Conservation (phyloP, 2,797 vertebrate species). For the Lepilemur septentrionalis region DNA sequence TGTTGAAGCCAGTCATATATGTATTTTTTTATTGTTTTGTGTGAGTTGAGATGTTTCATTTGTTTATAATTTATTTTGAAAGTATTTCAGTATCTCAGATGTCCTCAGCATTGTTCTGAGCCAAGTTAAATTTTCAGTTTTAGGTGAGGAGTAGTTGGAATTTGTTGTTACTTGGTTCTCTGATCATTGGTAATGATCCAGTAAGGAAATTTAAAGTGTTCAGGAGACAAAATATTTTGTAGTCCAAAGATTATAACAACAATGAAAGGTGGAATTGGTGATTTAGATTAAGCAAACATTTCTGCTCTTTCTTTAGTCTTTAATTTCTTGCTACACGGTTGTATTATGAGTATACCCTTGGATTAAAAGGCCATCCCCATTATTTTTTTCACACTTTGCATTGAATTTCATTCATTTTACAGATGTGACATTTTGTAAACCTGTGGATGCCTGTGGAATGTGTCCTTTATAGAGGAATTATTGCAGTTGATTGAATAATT, state of each 20-base stretch:
- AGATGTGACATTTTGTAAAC: neutral
- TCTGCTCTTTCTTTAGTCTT: neutral
- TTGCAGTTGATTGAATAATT: constrained; percentile 28
- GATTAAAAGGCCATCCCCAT: neutral
- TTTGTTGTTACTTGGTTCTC: neutral
- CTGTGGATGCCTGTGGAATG: neutral
- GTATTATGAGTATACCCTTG: neutral
- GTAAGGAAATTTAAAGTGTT: neutral
- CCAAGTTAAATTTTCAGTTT: constrained; percentile 5
- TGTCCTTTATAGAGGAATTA: constrained; percentile 41
- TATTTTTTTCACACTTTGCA: constrained; percentile 4
- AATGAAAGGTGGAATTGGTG: neutral
- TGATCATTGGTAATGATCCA: neutral
- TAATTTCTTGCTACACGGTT: constrained; percentile 24
- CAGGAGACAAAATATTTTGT: neutral
- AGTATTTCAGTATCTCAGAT: neutral
- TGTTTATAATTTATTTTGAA: neutral
- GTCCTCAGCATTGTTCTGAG: neutral
- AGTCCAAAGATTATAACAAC: neutral
- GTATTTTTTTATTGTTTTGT: neutral
- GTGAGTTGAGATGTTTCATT: neutral
- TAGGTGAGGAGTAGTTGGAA: neutral
- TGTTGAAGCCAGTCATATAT: neutral
- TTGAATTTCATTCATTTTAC: neutral
- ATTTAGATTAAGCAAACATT: neutral